phyloP scores from a whole-genome alignment of 2,888 invertebrate species.

The Sicus ferrugineus region DNA sequence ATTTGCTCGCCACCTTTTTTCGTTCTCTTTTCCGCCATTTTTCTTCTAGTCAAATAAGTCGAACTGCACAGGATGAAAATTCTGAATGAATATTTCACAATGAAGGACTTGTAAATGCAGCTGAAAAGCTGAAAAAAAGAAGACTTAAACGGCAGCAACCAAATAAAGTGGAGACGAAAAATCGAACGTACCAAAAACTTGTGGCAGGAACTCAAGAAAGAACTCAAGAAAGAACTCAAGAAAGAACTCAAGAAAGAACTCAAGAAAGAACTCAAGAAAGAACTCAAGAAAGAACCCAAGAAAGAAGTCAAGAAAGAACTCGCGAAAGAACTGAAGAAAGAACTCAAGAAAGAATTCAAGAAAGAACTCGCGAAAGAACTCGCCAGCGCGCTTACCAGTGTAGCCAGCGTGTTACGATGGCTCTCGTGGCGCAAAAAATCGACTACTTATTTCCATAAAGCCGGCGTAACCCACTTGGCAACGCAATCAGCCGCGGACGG shows the following conservation, averaged over 20 bases:
- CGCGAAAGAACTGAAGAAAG: background rate
- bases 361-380: background rate
- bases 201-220: constrained; percentile 16
- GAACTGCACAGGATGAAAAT: background rate
- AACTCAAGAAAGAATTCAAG: background rate
- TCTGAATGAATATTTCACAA: background rate
- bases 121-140: constrained; percentile 16
- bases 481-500: constrained; percentile 1
- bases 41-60: background rate
- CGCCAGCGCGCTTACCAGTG: background rate
- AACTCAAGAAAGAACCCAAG: background rate
- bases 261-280: background rate
- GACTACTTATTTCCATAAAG: constrained; percentile 1
- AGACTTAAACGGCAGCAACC: background rate
- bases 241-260: background rate
- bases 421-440: background rate
- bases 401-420: background rate
- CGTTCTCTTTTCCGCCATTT: background rate
- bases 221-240: constrained; percentile 11
- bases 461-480: constrained; percentile 22
- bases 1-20: background rate
- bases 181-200: constrained; percentile 10
- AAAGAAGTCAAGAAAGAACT: constrained; percentile 11
- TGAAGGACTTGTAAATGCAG: constrained; percentile 13
- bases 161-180: background rate